Conservation (phyloP, 2,113 vertebrate genomes). For the Galbula dea region DNA sequence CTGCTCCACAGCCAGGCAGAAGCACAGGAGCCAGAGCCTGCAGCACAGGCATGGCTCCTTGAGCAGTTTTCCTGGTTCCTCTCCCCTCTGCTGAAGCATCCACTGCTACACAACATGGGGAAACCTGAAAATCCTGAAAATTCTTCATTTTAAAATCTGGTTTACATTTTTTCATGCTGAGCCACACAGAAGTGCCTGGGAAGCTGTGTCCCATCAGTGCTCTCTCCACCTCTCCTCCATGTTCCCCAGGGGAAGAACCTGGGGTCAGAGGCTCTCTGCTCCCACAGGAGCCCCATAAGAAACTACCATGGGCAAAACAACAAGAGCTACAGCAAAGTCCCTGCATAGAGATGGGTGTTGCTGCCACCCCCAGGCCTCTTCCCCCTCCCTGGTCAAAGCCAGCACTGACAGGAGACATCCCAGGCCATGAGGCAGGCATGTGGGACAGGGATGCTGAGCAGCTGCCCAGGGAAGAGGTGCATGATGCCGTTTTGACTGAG, state of each 20-base stretch:
- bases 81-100: not conserved
- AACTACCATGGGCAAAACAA: fast-evolving
- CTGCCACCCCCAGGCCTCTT: not conserved
- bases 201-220: not conserved
- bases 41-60: not conserved
- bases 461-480: not conserved
- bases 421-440: fast-evolving
- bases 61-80: not conserved
- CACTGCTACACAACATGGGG: not conserved
- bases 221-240: not conserved
- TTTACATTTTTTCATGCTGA: not conserved
- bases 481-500: fast-evolving
- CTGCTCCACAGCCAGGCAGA: not conserved
- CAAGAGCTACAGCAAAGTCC: not conserved
- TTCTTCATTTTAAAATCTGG: not conserved
- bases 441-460: not conserved
- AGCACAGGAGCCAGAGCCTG: not conserved
- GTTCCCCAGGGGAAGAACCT: not conserved
- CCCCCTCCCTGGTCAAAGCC: fast-evolving
- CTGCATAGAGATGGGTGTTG: fast-evolving
- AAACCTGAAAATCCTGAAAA: not conserved
- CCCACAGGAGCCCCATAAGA: not conserved
- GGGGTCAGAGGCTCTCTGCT: not conserved
- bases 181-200: not conserved
- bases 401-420: fast-evolving